Evolutionary conservation across 2,113 vertebrate species (phyloP), one percentile per base, ranked within the genome.

Genomic region (Eretmochelys imbricata): DNA sequence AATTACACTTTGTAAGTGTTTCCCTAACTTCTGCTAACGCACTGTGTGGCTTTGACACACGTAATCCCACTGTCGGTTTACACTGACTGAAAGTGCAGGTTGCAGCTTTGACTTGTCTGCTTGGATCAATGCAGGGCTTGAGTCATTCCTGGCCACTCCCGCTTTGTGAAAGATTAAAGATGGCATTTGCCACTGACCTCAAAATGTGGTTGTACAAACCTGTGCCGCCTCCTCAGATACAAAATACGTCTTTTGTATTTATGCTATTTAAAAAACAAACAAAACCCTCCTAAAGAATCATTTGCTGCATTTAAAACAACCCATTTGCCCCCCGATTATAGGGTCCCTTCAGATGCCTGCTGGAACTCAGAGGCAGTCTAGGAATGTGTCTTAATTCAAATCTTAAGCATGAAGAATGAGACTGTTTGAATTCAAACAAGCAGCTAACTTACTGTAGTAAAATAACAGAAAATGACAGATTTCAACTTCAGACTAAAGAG

Each of bases 231-330:
- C 78, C 94, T 90, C 83, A 90, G 75, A 57, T 75, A 75, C 78
- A 94, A 95, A 54, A 89, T 76, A 86, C 8, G 3, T 35, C 86
- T 96, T 95, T 96, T 93, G 84, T 88, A 80, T 72, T 96, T 10
- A 59, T 55, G 86, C 10, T 57, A 50, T 53, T 81, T 93, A 88
- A 93, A 93, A 94, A 79, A 86, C 49, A 87, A 24, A 42, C 17
- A 69, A 51, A n/a, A n/a, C 19, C 78, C 35, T 50, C 85, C 82
- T 91, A 62, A 88, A 76, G 88, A 95, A 69, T 17, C 62, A 87
- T 13, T 69, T 89, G 90, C 38, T 88, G 49, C 51, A 86, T 65
- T 53, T 88, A 93, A 93, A 93, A 38, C 9, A 95, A 54, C 35
- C 35, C 51, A 16, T 59, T 88, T 76, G 35, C 91, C 91, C 55